Base-by-base conservation (phyloP, 1,140 invertebrate species). In the Leptopilina clavipes region DNA sequence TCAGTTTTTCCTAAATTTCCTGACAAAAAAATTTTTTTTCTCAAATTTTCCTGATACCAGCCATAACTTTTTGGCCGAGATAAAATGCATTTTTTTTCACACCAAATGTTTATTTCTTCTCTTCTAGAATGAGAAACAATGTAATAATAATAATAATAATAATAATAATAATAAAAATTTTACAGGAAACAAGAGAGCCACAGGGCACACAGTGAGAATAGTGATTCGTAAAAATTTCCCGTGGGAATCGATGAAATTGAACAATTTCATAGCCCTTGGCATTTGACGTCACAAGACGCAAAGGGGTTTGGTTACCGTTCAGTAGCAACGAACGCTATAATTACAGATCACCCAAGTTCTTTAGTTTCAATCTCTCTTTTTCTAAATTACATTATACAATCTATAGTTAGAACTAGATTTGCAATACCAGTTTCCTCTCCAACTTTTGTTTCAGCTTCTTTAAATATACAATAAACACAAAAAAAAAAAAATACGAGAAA, bases 311-410 rank as follows among this genome's bases (percentile, higher is more conserved):
- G 82, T 79, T 79, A 79, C 71, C 81, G 82, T 83, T 82, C 81
- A 77, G 82, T 83, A 81, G 82, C 79, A 76, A 75, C 75, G 70
- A 83, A 83, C 81, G 78, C 72, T 81, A 72, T 83, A 83, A 83
- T 83, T 83, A 83, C 77, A 73, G 43, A 72, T 52, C 40, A 77
- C 73, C 76, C 45, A 80, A 37, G 75, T 77, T 81, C 59, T 73
- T 31, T 59, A 37, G 81, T 44, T 56, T 14, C 56, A 59, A 48
- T 18, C 18, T 44, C 37, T 43, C 25, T 14, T 7, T 37, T 7
- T 65, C 1, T 31, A 31, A 31, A 31, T 2, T 31, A 31, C 5
- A 31, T 2, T 31, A 31, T 31, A 31, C n/a, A n/a, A n/a, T 31
- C 6, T 31, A 31, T 31, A 31, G 6, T 3, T 31, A 31, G 6